Percentiles rank a stretch among this genome's conserved stretches.
These are phyloP conservation scores for Bucco capensis DNA, from an alignment of 2,113 vertebrate genomes.

Conservation along the genomic window DNA sequence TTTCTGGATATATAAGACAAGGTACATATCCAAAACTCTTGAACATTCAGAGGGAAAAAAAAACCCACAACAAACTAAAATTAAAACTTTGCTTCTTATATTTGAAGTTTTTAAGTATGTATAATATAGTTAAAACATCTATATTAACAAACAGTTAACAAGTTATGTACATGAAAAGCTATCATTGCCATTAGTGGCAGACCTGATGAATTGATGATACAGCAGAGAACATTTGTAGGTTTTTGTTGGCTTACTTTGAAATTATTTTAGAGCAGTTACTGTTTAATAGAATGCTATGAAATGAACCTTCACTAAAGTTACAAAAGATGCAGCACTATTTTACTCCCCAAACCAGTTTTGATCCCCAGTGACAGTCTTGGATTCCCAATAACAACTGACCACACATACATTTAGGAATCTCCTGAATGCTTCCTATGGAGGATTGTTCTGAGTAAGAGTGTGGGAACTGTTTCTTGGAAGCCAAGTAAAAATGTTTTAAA, in stretches of 20 bases:
- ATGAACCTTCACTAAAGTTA: not conserved
- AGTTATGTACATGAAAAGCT: not conserved
- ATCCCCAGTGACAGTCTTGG: not conserved
- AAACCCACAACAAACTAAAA: not conserved
- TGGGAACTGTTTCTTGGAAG: not conserved
- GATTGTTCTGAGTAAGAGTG: not conserved
- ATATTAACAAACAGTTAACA: not conserved
- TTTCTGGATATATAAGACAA: not conserved
- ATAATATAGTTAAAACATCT: not conserved
- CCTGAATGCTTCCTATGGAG: not conserved
- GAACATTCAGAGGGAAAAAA: not conserved
- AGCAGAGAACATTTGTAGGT: not conserved
- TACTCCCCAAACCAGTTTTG: not conserved
- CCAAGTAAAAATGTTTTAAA: not conserved
- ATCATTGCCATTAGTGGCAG: not conserved
- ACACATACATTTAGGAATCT: not conserved
- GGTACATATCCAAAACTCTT: not conserved
- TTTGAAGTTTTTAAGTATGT: not conserved
- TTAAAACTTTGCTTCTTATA: not conserved
- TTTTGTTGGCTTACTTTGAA: not conserved
- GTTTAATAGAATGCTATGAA: not conserved
- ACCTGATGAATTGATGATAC: not conserved
- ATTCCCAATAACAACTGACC: not conserved
- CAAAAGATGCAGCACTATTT: not conserved
- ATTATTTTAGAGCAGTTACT: not conserved